Evolutionary conservation across 92 coral and sea anemone species (phyloP), one percentile per base, ranked within the genome.

Genomic region (Epizoanthus fatuus): DNA sequence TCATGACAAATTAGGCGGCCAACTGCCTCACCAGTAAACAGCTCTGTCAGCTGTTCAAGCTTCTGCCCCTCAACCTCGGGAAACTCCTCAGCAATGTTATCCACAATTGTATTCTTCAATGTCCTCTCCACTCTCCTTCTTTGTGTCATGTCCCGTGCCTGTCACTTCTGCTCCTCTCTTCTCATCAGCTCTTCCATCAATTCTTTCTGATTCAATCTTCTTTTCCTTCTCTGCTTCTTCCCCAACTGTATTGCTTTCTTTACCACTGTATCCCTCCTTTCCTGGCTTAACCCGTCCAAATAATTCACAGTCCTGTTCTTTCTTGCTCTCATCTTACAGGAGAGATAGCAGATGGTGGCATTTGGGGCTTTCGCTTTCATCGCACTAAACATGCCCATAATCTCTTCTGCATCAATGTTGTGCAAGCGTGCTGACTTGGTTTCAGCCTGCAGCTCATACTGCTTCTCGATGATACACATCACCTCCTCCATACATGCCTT

Each of bases 381-480:
- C 19, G 84, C 84, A 25, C 70, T 38, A 64, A 57, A 78, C 84
- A 78, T 78, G 10, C 84, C 84, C 75, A 78, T 78, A 3, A 78
- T 40, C 37, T 78, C 84, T 13, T 78, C 84, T 0, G 84, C 84
- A 35, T 79, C 84, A 62, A 79, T 79, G 54, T 79, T 79, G 72
- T 79, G 84, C 10, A 72, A 56, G 15, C 84, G 66, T 44, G 64
- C 84, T 14, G 74, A 60, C 39, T 63, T 58, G 7, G 84, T 39
- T 40, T 79, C 74, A 17, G 25, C 74, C 32, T 67, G 60, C 20
- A 79, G 84, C 57, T 63, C 74, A 35, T 60, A 79, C 56, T 79
- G 53, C 72, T 67, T 79, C 76, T 79, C 84, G n/a, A 79, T 17
- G 11, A 79, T 75, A 55, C 16, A 51, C 2, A 79, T 38, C n/a